Conservation (phyloP, 2,113 vertebrate genomes). For the Muntiacus reevesi region DNA sequence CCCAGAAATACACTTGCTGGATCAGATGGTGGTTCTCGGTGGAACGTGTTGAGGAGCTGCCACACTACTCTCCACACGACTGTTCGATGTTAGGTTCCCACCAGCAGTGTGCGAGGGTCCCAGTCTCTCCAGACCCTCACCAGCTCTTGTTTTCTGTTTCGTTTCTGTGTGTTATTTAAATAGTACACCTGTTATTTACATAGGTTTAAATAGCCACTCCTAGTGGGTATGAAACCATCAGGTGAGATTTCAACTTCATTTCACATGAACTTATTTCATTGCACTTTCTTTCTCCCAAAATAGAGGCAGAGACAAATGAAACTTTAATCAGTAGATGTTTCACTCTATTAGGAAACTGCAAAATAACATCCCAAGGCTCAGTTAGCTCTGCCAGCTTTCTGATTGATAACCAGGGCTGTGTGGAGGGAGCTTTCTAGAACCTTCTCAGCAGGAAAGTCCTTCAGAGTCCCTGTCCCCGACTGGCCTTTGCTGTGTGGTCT, state of each 20-base stretch:
- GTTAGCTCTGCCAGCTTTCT: neutral
- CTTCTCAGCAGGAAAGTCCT: neutral
- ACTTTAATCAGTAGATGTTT: too few species aligned
- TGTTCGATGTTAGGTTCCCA: fast-evolving
- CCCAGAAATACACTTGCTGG: neutral
- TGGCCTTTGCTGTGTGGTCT: neutral
- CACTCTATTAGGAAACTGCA: neutral
- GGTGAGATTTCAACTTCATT: neutral
- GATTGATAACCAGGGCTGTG: neutral
- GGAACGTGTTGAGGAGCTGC: fast-evolving
- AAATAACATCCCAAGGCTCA: neutral
- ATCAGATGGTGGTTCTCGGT: too few species aligned
- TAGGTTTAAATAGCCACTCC: neutral
- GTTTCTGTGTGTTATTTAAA: neutral
- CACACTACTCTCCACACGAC: fast-evolving
- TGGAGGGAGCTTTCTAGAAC: neutral
- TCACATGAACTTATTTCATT: neutral
- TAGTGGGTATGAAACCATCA: neutral
- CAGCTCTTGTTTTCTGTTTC: fast-evolving
- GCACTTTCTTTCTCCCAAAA: neutral
- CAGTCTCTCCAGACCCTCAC: fast-evolving
- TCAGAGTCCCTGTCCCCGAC: fast-evolving
- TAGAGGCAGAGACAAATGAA: neutral
- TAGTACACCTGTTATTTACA: neutral
- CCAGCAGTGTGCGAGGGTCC: fast-evolving